Evolutionary conservation across 1,140 invertebrate genomes (phyloP), one percentile per base, ranked within the genome.

Genomic region (Ceratitis capitata): DNA sequence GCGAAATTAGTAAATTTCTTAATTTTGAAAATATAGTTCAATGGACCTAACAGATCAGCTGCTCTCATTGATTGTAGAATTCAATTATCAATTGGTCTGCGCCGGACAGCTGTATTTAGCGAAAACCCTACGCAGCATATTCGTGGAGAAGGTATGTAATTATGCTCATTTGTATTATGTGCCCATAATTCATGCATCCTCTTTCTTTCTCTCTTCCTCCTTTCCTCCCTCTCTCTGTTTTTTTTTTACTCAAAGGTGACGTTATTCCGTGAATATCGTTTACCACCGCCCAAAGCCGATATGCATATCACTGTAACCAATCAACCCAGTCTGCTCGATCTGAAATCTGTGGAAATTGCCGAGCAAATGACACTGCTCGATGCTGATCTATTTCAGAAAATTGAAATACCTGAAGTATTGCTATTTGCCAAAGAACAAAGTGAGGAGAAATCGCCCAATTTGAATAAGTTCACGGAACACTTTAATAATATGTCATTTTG

Each of bases 401-500:
- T 99, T 88, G 98, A 99, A 92, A 98, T 98, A 88, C 97, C 98
- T 1, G 99, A 99, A 93, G 96, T 99, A 83, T 92, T 99, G 85
- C 95, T 98, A 86, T 99, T 98, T 98, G 97, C 98, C 16, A 95
- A 97, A 88, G 98, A 99, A 92, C 99, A 99, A 92, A 98, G 97
- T 88, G 98, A 99, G 92, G 98, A 99, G 91, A 94, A 96, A 86
- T 98, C 98, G 92, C 98, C 98, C 5, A 99, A 99, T 93, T 93
- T 99, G 49, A 99, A 97, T 19, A 94, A 96, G 86, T 99, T 99
- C 91, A 99, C 99, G 0, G 98, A 99, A 92, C 98, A 99, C 93
- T 99, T 99, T 92, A 99, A 99, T 92, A 99, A 99, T 93, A 99
- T 99, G 97, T 99, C 98, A 35, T 99, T 98, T 89, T 99, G 98